Conservation (phyloP, 2,888 invertebrate genomes). For the Drosophila anomalipes region DNA sequence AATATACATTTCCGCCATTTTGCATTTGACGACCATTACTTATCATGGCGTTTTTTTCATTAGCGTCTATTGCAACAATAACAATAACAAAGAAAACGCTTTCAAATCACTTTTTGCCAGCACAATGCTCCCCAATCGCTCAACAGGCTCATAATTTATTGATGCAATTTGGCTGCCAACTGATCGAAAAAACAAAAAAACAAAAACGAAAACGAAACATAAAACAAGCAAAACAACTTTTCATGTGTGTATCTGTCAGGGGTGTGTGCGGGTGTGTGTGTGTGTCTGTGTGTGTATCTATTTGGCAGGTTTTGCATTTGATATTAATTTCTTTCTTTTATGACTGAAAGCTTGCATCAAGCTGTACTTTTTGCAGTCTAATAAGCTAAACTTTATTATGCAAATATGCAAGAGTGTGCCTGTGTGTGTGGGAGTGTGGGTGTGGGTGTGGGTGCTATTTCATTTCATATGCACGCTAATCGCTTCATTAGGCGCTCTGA, state of each 20-base stretch:
- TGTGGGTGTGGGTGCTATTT: slow-evolving; percentile 31
- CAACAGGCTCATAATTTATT: slow-evolving; percentile 72
- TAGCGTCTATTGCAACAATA: slow-evolving; percentile 36
- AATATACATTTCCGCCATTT: slow-evolving; percentile 3
- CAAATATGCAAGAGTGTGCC: slow-evolving; percentile 1
- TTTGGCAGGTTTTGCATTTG: slow-evolving; percentile 18
- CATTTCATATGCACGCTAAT: slow-evolving; percentile 74
- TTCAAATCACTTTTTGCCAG: slow-evolving; percentile 29
- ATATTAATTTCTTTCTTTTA: slow-evolving; percentile 8
- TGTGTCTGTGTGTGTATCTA: slow-evolving; percentile 11
- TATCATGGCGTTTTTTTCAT: slow-evolving; percentile 46
- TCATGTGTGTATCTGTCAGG: slow-evolving; percentile 12
- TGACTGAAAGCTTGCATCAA: not conserved
- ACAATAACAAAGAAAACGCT: slow-evolving; percentile 13
- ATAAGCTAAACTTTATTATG: slow-evolving; percentile 4
- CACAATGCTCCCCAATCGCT: slow-evolving; percentile 46
- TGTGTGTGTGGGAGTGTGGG: slow-evolving; percentile 14
- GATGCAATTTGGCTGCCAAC: slow-evolving; percentile 57
- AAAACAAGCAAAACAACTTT: slow-evolving; percentile 5
- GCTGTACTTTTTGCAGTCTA: slow-evolving; percentile 8
- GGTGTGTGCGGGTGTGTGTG: slow-evolving; percentile 2
- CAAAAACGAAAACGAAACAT: not conserved
- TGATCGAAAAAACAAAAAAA: slow-evolving; percentile 14
- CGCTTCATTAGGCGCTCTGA: slow-evolving; percentile 67
- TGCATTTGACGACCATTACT: slow-evolving; percentile 26